A percentile compares a stretch with the other conserved stretches of the same genome.
Conservation (phyloP, 2,113 vertebrate species). For the Myanophis thanlyinensis region DNA sequence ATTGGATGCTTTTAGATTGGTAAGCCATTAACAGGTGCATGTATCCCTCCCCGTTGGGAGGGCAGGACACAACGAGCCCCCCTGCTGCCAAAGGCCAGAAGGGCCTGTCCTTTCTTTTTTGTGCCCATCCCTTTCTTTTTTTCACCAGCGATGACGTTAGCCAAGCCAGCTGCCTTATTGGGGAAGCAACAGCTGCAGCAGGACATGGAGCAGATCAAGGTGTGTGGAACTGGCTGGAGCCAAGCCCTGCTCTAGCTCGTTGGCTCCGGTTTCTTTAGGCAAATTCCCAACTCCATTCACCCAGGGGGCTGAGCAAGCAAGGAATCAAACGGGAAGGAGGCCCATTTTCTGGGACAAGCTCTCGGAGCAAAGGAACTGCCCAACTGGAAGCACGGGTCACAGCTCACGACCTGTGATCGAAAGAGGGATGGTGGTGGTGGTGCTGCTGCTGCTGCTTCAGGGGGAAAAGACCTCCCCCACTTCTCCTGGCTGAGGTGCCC, state of each 20-base stretch:
- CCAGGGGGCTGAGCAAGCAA: neutral
- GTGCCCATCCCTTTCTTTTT: constrained; percentile 57
- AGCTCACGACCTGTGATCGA: neutral
- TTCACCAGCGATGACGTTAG: constrained; percentile 67
- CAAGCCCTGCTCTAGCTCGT: neutral
- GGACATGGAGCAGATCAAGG: constrained; percentile 66
- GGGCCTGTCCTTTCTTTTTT: constrained; percentile 8
- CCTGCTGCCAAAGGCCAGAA: neutral
- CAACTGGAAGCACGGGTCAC: neutral
- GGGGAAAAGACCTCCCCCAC: neutral
- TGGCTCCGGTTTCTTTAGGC: neutral
- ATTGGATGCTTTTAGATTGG: neutral
- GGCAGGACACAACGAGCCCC: neutral
- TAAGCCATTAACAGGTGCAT: neutral
- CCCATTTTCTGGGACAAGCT: neutral
- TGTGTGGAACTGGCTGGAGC: constrained; percentile 22
- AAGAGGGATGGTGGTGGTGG: no score
- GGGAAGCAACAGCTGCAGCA: constrained; percentile 52
- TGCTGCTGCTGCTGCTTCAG: neutral
- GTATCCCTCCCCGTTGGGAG: neutral
- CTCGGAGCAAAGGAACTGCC: neutral
- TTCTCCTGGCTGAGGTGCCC: neutral
- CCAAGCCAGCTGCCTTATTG: constrained; percentile 64
- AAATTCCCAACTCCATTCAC: neutral
- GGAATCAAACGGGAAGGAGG: neutral